Base-by-base conservation (phyloP, 2,113 vertebrate species). In the Sturnus vulgaris region DNA sequence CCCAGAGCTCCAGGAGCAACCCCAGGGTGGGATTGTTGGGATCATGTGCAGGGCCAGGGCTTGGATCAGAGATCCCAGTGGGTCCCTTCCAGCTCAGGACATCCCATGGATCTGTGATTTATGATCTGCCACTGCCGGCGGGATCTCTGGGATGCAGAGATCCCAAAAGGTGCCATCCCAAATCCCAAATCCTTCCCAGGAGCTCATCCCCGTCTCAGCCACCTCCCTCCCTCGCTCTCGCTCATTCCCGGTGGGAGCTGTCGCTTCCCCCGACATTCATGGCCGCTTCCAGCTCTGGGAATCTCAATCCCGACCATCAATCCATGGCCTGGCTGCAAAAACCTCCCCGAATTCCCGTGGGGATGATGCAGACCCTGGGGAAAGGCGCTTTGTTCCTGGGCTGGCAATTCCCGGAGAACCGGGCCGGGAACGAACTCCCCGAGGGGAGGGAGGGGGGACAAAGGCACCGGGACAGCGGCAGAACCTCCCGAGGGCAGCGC, bases 231-330 rank as follows among this genome's bases (percentile, higher is more conserved):
- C 24, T 61, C 1, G 2, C 44, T 1, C 9, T 2, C 65, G 2
- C 19, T 42, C 69, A 4, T 55, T 53, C 84, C 80, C 66, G 9
- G 33, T 1, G 22, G 59, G 78, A 90, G 35, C 68, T n/a, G n/a
- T 55, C 4, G 0, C 31, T 55, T 63, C 50, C 72, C 66, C 78
- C 33, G 22, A 3, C 4, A 0, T 52, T 63, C n/a, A 2, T 0
- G 18, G 24, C 37, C 15, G 3, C 60, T 83, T 33, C 28, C 25
- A 47, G 46, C 68, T 70, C 83, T 18, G 75, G 92, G 66, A 95
- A 92, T 77, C 53, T 63, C 49, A 64, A 91, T 92, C 92, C 65
- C 82, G 73, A 73, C 6, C 80, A 49, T 50, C 73, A n/a, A 66
- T 86, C 81, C 92, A 11, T 3, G 20, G 52, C 64, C 17, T 68